A percentile compares a stretch with the other conserved stretches of the same genome.
Conservation (phyloP, 2,888 invertebrate species). For the Thecophora atra region DNA sequence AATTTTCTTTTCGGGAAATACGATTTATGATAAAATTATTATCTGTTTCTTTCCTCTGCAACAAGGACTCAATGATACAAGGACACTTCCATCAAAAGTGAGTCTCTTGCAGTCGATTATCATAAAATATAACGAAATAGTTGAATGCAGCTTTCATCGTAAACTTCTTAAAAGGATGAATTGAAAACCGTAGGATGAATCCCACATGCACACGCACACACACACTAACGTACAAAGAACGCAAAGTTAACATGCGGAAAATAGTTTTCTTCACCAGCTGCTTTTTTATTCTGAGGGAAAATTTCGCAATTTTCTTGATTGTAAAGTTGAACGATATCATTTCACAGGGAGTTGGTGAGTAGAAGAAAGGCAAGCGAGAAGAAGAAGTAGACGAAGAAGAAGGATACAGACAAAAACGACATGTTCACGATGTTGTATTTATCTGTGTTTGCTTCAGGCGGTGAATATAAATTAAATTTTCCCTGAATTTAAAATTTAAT, state of each 20-base stretch:
- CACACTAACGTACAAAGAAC: neutral
- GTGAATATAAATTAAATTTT: constrained; percentile 35
- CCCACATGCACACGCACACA: neutral
- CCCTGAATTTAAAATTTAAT: constrained; percentile 25
- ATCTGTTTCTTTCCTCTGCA: too few relatives aligned
- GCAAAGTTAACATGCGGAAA: neutral
- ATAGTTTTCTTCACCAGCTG: constrained; percentile 9
- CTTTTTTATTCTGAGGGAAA: constrained; percentile 15
- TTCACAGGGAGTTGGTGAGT: constrained; percentile 19
- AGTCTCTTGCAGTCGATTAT: constrained; percentile 22
- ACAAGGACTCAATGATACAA: neutral
- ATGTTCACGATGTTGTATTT: neutral
- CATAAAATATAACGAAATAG: constrained; percentile 33
- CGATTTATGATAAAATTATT: too few relatives aligned
- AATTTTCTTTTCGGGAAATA: too few relatives aligned
- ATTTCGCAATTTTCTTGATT: constrained; percentile 34
- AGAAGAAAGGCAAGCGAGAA: too few relatives aligned
- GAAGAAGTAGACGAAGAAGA: too few relatives aligned
- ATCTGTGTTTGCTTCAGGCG: neutral
- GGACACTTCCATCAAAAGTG: neutral
- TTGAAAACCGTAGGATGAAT: constrained; percentile 11
- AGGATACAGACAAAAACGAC: too few relatives aligned
- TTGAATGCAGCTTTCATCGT: constrained; percentile 23
- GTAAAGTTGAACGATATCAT: constrained; percentile 34
- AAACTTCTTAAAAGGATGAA: constrained; percentile 31